Evolutionary conservation across 1,140 invertebrate genomes (phyloP).

Genomic region (Scaptodrosophila lebanonensis): DNA sequence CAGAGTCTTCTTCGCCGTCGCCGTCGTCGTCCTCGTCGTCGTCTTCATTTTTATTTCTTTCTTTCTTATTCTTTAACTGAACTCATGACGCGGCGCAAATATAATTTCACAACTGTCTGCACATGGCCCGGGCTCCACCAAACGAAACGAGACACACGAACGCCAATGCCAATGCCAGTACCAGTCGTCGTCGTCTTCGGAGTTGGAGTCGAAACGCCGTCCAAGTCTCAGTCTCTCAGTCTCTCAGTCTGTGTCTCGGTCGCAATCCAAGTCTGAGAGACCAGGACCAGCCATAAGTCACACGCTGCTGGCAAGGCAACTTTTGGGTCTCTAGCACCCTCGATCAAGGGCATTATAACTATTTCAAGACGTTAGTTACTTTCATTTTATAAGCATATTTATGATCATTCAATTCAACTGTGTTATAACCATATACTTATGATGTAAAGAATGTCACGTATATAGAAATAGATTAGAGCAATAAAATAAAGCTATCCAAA

Average conservation of each 20-base stretch:
- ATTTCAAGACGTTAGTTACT: too few species aligned
- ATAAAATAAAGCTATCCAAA: too few species aligned
- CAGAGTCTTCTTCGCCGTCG: constrained; percentile 15
- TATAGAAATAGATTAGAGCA: too few species aligned
- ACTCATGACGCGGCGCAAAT: constrained; percentile 70
- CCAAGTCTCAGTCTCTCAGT: constrained; percentile 9
- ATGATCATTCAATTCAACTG: too few species aligned
- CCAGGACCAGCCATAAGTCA: constrained; percentile 43
- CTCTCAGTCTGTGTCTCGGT: background rate
- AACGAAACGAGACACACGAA: constrained; percentile 39
- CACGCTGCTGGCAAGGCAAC: constrained; percentile 34
- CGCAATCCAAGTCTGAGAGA: background rate
- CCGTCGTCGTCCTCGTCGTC: background rate
- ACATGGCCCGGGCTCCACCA: constrained; percentile 63
- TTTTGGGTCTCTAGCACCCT: too few species aligned
- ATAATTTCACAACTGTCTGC: constrained; percentile 75
- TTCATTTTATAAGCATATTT: too few species aligned
- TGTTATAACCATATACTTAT: constrained; percentile 1
- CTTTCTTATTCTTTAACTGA: constrained; percentile 39
- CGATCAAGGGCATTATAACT: too few species aligned
- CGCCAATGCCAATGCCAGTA: constrained; percentile 3
- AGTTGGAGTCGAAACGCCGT: constrained; percentile 31
- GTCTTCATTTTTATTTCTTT: constrained; percentile 1
- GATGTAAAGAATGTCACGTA: too few species aligned
- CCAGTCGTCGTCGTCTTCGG: constrained; percentile 38